A percentile compares a stretch with the other conserved stretches of the same genome.
phyloP scores from a whole-genome alignment of 2,888 invertebrate genomes.

The Icerya purchasi region DNA sequence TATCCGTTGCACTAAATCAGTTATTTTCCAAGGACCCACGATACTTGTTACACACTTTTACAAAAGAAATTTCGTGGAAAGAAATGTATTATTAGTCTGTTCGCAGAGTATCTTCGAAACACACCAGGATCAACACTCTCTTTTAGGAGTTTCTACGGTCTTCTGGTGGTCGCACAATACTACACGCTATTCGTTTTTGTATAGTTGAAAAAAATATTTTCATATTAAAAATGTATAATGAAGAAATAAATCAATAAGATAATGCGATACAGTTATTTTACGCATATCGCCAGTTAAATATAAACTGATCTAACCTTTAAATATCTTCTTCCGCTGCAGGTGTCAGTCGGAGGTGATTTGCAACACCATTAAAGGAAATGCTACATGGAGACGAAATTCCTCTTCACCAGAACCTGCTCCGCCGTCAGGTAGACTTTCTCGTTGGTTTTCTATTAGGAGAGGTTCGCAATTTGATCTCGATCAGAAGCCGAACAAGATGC shows the following conservation, averaged over 20 bases:
- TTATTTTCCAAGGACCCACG: too few species aligned
- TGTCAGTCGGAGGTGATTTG: constrained; percentile 7
- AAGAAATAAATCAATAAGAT: background rate
- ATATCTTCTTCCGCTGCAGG: constrained; percentile 7
- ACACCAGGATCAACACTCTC: too few species aligned
- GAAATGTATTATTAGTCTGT: too few species aligned
- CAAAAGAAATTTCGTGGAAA: too few species aligned
- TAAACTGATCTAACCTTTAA: background rate
- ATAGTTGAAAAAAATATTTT: background rate
- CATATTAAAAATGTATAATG: background rate
- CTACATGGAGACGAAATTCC: constrained; percentile 16
- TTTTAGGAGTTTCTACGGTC: too few species aligned
- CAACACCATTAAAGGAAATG: constrained; percentile 9
- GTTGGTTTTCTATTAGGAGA: constrained; percentile 75
- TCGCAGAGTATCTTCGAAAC: too few species aligned
- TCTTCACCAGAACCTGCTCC: constrained; percentile 34
- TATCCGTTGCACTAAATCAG: too few species aligned
- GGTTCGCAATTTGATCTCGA: constrained; percentile 63
- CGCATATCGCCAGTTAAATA: background rate
- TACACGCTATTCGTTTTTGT: too few species aligned
- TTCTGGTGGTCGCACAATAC: too few species aligned
- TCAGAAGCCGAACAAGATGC: constrained; percentile 41
- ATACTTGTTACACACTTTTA: too few species aligned
- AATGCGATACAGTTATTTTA: background rate
- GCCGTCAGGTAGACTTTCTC: constrained; percentile 43